Conservation (phyloP, 2,113 vertebrate species). For the Cochlearius cochlearius region DNA sequence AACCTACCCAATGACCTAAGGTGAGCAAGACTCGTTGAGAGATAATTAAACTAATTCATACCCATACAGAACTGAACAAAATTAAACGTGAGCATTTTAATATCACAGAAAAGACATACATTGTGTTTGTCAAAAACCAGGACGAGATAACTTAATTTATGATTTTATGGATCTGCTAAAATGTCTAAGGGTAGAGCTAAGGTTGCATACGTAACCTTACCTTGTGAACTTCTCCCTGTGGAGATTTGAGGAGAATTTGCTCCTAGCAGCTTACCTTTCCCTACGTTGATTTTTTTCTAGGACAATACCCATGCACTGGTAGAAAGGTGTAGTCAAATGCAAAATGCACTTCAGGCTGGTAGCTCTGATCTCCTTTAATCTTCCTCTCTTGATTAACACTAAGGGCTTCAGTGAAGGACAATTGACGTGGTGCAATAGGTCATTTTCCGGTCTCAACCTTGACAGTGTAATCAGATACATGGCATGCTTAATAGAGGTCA, state of each 20-base stretch:
- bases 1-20: background rate
- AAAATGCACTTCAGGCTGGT: conserved; percentile 5
- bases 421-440: conserved; percentile 26
- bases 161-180: background rate
- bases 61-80: background rate
- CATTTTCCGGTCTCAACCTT: background rate
- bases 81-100: background rate
- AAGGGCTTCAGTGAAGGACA: conserved; percentile 45
- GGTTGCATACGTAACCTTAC: background rate
- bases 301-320: rapidly evolving
- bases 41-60: background rate
- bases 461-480: conserved; percentile 29
- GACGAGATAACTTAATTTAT: background rate
- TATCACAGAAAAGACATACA: rapidly evolving
- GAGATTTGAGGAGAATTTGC: background rate
- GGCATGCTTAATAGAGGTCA: conserved; percentile 39
- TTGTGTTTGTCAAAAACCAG: background rate
- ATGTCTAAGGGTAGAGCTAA: background rate
- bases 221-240: background rate
- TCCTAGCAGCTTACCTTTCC: background rate
- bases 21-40: background rate
- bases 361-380: conserved; percentile 40
- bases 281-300: background rate
- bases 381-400: conserved; percentile 59
- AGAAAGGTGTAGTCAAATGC: conserved; percentile 2